Conservation (phyloP, 2,113 vertebrate species). For the Spea multiplicata region DNA sequence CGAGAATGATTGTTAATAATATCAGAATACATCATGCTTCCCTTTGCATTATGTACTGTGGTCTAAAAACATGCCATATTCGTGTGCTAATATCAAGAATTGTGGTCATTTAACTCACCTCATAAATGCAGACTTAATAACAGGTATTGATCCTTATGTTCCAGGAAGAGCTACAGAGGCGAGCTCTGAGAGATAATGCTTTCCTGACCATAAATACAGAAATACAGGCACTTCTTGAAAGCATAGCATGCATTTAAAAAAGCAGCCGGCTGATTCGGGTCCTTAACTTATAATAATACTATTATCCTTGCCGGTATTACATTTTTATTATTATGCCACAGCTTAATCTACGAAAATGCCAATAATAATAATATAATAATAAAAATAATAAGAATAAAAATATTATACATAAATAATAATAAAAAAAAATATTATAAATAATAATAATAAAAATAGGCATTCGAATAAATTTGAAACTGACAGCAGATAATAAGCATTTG, state of each 20-base stretch:
- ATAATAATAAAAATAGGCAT: too few species aligned
- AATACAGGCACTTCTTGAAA: constrained; percentile 52
- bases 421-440: too few species aligned
- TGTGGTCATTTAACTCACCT: constrained; percentile 50
- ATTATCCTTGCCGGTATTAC: too few species aligned
- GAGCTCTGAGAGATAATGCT: constrained; percentile 40
- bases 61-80: constrained; percentile 48
- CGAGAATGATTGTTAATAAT: constrained; percentile 23
- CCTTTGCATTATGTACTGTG: not conserved
- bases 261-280: not conserved
- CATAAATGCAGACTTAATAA: constrained; percentile 53
- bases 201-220: constrained; percentile 55
- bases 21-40: constrained; percentile 25
- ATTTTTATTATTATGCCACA: too few species aligned
- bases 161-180: constrained; percentile 51
- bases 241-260: not conserved
- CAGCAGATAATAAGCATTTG: too few species aligned
- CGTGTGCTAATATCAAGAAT: constrained; percentile 47
- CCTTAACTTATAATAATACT: not conserved
- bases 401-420: too few species aligned
- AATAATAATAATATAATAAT: not conserved
- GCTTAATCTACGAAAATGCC: not conserved
- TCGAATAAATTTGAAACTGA: too few species aligned
- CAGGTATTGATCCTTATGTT: constrained; percentile 54
- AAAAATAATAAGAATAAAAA: too few species aligned